Conservation (phyloP, 2,797 vertebrate species). For the Pangasius djambal region DNA sequence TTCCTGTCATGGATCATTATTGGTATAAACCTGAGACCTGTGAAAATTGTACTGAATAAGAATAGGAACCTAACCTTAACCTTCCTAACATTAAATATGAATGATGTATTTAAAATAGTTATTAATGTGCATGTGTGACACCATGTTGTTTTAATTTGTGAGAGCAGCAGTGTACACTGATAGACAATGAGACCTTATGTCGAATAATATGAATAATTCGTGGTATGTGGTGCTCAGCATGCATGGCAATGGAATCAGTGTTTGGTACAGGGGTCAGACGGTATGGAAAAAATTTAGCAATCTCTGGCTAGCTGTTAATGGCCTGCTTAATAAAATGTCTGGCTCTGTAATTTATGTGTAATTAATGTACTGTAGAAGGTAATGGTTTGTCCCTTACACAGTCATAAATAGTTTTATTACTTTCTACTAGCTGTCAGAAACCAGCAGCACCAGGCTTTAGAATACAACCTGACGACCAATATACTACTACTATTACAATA, state of each 20-base stretch:
- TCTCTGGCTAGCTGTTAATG: conserved; percentile 21
- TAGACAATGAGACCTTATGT: not conserved
- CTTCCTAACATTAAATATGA: not conserved
- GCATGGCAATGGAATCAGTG: not conserved
- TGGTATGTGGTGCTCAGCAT: not conserved
- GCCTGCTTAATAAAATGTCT: conserved; percentile 26
- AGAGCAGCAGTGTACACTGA: not conserved
- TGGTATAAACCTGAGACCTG: not conserved
- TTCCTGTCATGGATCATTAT: conserved; percentile 39
- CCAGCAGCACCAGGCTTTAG: not conserved
- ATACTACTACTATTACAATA: not conserved
- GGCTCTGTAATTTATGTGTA: conserved; percentile 20
- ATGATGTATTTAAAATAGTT: not conserved
- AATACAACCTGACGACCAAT: not conserved
- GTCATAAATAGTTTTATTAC: conserved; percentile 6
- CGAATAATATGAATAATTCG: conserved; percentile 1
- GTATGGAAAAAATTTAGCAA: not conserved
- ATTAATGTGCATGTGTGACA: not conserved
- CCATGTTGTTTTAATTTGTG: not conserved
- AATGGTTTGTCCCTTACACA: not conserved
- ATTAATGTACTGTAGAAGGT: conserved; percentile 17
- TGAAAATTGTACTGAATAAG: not conserved
- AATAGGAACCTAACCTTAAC: not conserved
- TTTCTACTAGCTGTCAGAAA: not conserved
- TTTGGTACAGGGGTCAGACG: not conserved